phyloP scores from a whole-genome alignment of 2,888 invertebrate genomes.

The Dromius quadrimaculatus region DNA sequence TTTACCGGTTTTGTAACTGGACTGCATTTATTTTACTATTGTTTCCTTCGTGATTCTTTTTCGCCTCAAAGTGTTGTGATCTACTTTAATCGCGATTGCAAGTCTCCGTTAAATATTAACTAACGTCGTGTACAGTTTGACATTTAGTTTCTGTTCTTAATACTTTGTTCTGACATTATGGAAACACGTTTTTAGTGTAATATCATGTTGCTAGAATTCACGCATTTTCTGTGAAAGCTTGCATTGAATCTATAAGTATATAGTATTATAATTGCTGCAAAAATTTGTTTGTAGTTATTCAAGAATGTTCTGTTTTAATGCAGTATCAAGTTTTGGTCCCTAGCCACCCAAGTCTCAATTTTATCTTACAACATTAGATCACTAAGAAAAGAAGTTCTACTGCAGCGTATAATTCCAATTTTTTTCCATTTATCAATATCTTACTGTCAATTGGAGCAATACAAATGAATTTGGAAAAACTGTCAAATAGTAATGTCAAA shows the following conservation, averaged over 20 bases:
- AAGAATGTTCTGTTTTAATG: neutral
- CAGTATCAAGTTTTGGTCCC: too few species aligned
- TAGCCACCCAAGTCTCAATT: too few species aligned
- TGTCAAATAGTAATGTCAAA: too few species aligned
- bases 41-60: neutral
- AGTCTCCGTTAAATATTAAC: slow-evolving; percentile 26
- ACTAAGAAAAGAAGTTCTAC: too few species aligned
- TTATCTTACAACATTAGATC: too few species aligned
- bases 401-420: too few species aligned
- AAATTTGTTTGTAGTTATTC: neutral
- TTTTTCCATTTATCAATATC: too few species aligned
- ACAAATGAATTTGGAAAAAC: too few species aligned
- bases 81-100: slow-evolving; percentile 12
- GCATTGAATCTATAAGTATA: slow-evolving; percentile 15
- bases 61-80: slow-evolving; percentile 26
- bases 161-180: neutral
- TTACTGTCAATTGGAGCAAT: too few species aligned
- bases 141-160: neutral
- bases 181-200: slow-evolving; percentile 1
- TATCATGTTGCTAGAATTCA: neutral
- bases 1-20: neutral
- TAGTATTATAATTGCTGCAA: neutral
- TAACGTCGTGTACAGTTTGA: slow-evolving; percentile 5
- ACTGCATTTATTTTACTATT: neutral
- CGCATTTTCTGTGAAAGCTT: slow-evolving; percentile 12